Base-by-base conservation (phyloP, 1,140 invertebrate genomes). In the Luehdorfia chinensis region DNA sequence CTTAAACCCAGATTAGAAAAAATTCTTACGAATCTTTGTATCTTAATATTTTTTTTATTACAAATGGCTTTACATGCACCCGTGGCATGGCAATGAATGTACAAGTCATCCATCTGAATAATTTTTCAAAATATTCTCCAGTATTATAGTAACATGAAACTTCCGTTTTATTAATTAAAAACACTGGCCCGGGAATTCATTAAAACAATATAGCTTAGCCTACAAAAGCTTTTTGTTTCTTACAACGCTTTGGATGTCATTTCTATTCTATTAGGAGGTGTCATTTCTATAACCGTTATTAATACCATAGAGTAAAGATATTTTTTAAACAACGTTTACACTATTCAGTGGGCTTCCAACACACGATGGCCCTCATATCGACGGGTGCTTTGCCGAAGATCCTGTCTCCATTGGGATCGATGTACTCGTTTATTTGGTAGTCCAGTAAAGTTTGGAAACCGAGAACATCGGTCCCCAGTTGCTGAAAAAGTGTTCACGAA, bases 401-500 rank as follows among this genome's bases (percentile, higher is more conserved):
- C 66, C 89, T 90, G 0, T 87, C 90, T n/a, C 92, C 92, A 69
- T 94, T 92, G 0, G 88, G 70, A 30, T 92, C 90, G 0, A 92
- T 84, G 67, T 92, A 96, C 63, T 92, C 86, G 64, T 96, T 96
- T 3, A 96, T 91, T 88, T 95, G 94, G 69, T 92, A 95, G 66
- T 94, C 92, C 16, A 91, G 67, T 46, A 96, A 81, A 1, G 90
- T 91, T 83, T 94, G 88, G 66, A 95, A 96, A n/a, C 91, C 91
- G 37, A 93, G 92, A n/a, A 96, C 89, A 55, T 95, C 93, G 1
- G 78, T 88, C 11, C 92, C 93, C 13, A 96, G 87, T 93, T 95
- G 94, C 91, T 94, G 79, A 58, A 87, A 88, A 59, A n/a, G n/a
- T n/a, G n/a, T n/a, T n/a, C n/a, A n/a, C n/a, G 53, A 69, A 53